These are phyloP conservation scores for Rhineura floridana DNA, from an alignment of 2,113 vertebrate species.

Conservation along the genomic window DNA sequence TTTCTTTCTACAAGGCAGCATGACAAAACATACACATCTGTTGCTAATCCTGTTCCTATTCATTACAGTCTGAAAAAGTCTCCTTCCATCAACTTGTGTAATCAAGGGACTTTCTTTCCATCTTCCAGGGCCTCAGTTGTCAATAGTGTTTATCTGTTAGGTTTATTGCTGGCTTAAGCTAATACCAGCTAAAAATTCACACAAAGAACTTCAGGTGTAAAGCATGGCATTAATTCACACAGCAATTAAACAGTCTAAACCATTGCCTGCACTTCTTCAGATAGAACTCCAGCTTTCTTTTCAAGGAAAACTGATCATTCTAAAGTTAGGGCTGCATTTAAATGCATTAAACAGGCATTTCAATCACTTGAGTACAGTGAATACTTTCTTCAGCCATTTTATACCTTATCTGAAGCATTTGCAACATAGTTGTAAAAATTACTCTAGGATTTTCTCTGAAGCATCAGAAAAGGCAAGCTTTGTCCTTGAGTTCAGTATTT, in stretches of 20 bases:
- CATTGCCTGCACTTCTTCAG: conserved; percentile 30
- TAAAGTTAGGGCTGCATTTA: conserved; percentile 42
- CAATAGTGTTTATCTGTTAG: conserved; percentile 52
- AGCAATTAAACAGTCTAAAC: conserved; percentile 10
- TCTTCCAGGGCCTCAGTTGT: conserved; percentile 54
- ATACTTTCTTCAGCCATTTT: background rate
- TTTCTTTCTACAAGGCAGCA: background rate
- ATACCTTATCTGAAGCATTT: background rate
- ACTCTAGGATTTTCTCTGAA: background rate
- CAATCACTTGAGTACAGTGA: background rate
- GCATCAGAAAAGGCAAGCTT: background rate
- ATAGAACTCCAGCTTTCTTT: conserved; percentile 12
- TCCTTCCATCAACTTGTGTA: conserved; percentile 58
- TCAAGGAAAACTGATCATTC: background rate
- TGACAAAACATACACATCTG: background rate
- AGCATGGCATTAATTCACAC: conserved; percentile 28
- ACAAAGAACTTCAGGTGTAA: background rate
- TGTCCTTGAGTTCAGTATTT: background rate
- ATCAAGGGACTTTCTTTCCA: conserved; percentile 57
- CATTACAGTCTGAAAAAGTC: conserved; percentile 35
- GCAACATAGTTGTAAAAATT: background rate
- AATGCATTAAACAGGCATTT: conserved; percentile 41
- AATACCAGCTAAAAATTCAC: conserved; percentile 35
- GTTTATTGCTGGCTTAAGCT: conserved; percentile 47
- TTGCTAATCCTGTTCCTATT: conserved; percentile 14